These are phyloP conservation scores for Eulithis prunata DNA, from an alignment of 2,888 invertebrate genomes.

Conservation along the genomic window DNA sequence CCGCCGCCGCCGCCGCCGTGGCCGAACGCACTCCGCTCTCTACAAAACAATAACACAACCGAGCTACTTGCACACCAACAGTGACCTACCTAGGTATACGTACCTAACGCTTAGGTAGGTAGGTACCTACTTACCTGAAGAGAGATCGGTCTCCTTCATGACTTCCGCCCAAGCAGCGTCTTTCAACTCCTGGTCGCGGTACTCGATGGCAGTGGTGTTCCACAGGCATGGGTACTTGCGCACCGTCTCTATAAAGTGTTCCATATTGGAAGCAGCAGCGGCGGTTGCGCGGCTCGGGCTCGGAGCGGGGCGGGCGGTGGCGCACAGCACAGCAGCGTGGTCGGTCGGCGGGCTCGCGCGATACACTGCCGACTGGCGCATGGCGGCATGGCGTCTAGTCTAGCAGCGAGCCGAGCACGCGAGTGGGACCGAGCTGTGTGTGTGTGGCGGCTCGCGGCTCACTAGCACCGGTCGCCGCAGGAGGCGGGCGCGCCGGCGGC, in stretches of 20 bases:
- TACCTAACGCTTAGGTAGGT: constrained; percentile 55
- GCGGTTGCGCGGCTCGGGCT: constrained; percentile 45
- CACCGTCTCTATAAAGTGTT: constrained; percentile 76
- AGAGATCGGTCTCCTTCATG: constrained; percentile 75
- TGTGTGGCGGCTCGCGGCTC: constrained; percentile 27
- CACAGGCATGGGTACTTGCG: constrained; percentile 78
- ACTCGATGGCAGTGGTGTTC: constrained; percentile 79
- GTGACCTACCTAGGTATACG: not conserved
- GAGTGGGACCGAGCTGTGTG: constrained; percentile 1
- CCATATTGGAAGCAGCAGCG: constrained; percentile 57
- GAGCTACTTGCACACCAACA: too few species aligned
- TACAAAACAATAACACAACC: too few species aligned
- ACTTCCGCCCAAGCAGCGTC: constrained; percentile 80
- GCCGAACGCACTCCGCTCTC: too few species aligned
- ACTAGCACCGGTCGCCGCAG: constrained; percentile 23
- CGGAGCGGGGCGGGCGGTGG: constrained; percentile 30
- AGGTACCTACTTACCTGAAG: constrained; percentile 68
- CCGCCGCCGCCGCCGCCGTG: too few species aligned
- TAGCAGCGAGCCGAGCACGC: too few species aligned
- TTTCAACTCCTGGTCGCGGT: constrained; percentile 80
- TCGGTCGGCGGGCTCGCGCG: too few species aligned
- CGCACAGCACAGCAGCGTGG: not conserved
- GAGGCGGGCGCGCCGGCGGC: too few species aligned
- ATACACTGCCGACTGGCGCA: too few species aligned
- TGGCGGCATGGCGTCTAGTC: too few species aligned